These are phyloP conservation scores for Gallinago stenura DNA, from an alignment of 2,797 vertebrate species.

Conservation along the genomic window DNA sequence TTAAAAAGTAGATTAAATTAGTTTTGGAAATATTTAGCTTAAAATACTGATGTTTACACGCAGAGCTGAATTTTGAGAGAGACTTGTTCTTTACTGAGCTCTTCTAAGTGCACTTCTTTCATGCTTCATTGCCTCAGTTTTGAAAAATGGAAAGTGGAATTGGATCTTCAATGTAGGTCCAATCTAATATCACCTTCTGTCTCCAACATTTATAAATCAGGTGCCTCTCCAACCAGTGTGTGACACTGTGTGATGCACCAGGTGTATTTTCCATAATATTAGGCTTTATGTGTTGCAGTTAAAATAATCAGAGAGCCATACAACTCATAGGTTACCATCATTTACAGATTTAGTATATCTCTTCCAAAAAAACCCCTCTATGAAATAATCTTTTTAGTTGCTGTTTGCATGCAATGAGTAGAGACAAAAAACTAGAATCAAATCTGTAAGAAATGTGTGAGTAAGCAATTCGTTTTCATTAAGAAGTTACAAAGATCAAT, in stretches of 20 bases:
- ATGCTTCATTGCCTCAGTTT: neutral
- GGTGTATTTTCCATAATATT: neutral
- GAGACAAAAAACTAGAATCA: rapidly evolving
- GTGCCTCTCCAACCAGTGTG: rapidly evolving
- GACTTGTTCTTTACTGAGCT: neutral
- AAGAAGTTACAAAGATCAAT: neutral
- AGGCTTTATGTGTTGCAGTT: neutral
- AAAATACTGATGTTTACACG: conserved; percentile 1
- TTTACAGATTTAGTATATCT: neutral
- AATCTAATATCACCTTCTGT: neutral
- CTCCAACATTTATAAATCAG: neutral
- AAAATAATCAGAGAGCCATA: neutral
- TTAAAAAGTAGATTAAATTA: neutral
- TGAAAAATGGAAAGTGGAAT: neutral
- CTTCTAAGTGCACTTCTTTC: neutral
- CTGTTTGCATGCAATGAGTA: neutral
- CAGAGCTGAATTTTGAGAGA: neutral
- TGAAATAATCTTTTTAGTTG: neutral
- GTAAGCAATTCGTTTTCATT: neutral
- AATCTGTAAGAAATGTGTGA: neutral
- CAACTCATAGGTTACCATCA: neutral
- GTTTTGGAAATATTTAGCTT: neutral
- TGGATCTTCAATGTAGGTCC: neutral
- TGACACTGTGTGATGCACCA: neutral
- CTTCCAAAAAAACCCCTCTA: neutral